Conservation (phyloP, 35 echinoderm and acorn worm species). For the Acanthaster planci region DNA sequence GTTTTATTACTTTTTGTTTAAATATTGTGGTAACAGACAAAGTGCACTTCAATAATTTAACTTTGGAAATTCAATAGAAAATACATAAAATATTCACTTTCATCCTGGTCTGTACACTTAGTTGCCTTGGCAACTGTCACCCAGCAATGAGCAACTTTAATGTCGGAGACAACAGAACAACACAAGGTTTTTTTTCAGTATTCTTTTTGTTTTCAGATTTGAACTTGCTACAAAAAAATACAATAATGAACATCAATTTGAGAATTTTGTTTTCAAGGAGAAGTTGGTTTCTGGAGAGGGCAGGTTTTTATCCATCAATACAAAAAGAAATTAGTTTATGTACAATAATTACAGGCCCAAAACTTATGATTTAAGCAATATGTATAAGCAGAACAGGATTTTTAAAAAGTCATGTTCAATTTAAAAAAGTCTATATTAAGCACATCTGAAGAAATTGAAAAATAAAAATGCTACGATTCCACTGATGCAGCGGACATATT, state of each 20-base stretch:
- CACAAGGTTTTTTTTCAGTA: constrained; percentile 23
- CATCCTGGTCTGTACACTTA: constrained; percentile 13
- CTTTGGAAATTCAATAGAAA: constrained; percentile 29
- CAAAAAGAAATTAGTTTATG: constrained; percentile 14
- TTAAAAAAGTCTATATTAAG: too few relatives aligned
- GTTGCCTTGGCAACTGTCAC: not conserved
- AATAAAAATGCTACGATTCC: too few relatives aligned
- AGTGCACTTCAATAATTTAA: constrained; percentile 30
- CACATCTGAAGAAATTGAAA: too few relatives aligned
- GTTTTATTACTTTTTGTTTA: constrained; percentile 12
- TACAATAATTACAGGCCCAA: constrained; percentile 15
- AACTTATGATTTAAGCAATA: not conserved
- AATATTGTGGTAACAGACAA: constrained; percentile 27
- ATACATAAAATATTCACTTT: constrained; percentile 21
- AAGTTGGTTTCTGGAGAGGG: not conserved
- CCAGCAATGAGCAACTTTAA: not conserved
- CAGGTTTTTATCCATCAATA: not conserved
- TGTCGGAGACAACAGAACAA: not conserved
- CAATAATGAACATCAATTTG: not conserved
- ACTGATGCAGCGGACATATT: too few relatives aligned
- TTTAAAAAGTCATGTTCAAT: too few relatives aligned
- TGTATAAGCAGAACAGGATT: not conserved
- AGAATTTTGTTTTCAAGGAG: not conserved
- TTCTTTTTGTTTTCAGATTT: not conserved
- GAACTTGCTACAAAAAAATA: constrained; percentile 20